A percentile compares a stretch with the other conserved stretches of the same genome.
Evolutionary conservation across 2,888 invertebrate species (phyloP).

Genomic region (Drosophila longiperda): DNA sequence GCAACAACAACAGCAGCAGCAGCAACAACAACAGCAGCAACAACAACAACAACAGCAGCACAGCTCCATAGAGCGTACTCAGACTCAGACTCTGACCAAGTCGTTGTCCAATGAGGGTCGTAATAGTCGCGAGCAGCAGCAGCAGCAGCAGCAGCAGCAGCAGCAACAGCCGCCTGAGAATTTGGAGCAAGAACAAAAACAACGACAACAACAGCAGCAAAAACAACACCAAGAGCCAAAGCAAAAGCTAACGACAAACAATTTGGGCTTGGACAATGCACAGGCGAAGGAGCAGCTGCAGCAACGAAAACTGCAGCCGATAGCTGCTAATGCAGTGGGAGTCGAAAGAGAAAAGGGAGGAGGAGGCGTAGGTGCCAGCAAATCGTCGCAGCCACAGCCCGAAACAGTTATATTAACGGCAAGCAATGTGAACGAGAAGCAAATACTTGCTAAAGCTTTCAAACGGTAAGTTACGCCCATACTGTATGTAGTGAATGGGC

Average conservation of each 20-base stretch:
- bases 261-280: slow-evolving; percentile 53
- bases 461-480: slow-evolving; percentile 85
- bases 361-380: slow-evolving; percentile 22
- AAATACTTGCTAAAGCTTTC: slow-evolving; percentile 85
- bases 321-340: slow-evolving; percentile 52
- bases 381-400: slow-evolving; percentile 81
- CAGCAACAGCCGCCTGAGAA: slow-evolving; percentile 39
- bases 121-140: slow-evolving; percentile 50
- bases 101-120: slow-evolving; percentile 47
- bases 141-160: slow-evolving; percentile 31
- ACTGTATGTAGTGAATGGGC: not conserved
- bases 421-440: slow-evolving; percentile 85
- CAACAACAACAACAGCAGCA: slow-evolving; percentile 33
- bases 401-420: slow-evolving; percentile 86
- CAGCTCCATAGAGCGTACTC: slow-evolving; percentile 34
- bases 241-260: slow-evolving; percentile 49
- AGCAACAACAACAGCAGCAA: slow-evolving; percentile 48
- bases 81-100: slow-evolving; percentile 14
- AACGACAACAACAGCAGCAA: slow-evolving; percentile 26
- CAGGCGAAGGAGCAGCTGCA: slow-evolving; percentile 18
- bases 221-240: slow-evolving; percentile 27
- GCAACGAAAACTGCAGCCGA: slow-evolving; percentile 54
- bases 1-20: slow-evolving; percentile 42
- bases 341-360: slow-evolving; percentile 18
- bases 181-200: slow-evolving; percentile 50